phyloP scores from a whole-genome alignment of 2,113 vertebrate genomes.

The Morone chrysops region DNA sequence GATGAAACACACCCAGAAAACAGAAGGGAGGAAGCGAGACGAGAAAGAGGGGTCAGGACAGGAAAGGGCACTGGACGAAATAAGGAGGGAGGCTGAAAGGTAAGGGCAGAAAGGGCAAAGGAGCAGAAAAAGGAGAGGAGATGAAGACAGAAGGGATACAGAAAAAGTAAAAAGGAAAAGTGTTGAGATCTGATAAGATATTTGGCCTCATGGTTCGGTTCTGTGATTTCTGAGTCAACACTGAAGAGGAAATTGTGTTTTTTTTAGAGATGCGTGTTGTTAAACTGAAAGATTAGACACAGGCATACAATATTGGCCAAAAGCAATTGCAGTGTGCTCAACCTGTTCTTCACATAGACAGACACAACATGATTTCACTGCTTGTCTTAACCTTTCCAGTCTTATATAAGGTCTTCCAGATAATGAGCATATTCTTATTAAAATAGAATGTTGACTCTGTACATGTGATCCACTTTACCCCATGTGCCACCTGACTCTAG shows the following conservation, averaged over 20 bases:
- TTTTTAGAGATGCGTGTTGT: not conserved
- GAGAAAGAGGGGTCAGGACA: constrained; percentile 9
- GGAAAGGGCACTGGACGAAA: not conserved
- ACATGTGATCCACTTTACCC: constrained; percentile 51
- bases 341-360: not conserved
- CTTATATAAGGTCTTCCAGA: constrained; percentile 37
- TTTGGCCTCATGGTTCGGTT: constrained; percentile 4
- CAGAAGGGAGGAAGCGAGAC: constrained; percentile 10
- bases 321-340: not conserved
- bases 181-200: constrained; percentile 4
- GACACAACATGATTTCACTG: not conserved
- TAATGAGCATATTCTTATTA: constrained; percentile 55
- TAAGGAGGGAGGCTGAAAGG: not conserved
- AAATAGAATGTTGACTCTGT: constrained; percentile 67
- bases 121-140: constrained; percentile 1
- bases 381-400: not conserved
- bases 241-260: constrained; percentile 8
- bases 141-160: constrained; percentile 1
- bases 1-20: constrained; percentile 54
- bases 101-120: not conserved
- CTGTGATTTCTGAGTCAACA: constrained; percentile 20
- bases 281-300: constrained; percentile 10
- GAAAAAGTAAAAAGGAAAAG: not conserved
- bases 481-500: constrained; percentile 54
- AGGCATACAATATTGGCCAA: not conserved